Evolutionary conservation across 2,113 vertebrate species (phyloP), one percentile per base, ranked within the genome.

Genomic region (Lampris megalopsis): DNA sequence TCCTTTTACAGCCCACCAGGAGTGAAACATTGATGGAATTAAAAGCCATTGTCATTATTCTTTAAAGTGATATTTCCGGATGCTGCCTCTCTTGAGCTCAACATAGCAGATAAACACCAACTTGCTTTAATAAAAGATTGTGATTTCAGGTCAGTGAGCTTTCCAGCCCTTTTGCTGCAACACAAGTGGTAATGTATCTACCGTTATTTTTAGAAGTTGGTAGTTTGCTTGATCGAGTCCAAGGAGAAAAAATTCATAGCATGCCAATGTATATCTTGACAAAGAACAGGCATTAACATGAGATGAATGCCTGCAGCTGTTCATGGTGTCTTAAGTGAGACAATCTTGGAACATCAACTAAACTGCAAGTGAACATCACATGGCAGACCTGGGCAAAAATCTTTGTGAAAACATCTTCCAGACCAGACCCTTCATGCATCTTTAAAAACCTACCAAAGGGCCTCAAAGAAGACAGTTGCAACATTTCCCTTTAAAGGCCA

Each of bases 61-160:
- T 52, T 38, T 35, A 2, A 76, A 80, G 68, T 37, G 43, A 69
- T 43, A 57, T 35, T 50, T 54, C 36, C 24, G 4, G 59, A 62
- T 70, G 58, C 49, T 2, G 6, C 49, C 47, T 64, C 60, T 48
- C 7, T 73, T 48, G 49, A 62, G 41, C 57, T 35, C 5, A 49
- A 68, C 59, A 49, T 40, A 69, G 68, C 6, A 40, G 67, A 73
- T 73, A 73, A 85, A 77, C 67, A 74, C 45, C 36, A 2, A 50
- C 59, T 0, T 9, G 11, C 45, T 60, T 77, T 60, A 77, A 83
- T 73, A 5, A 71, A 63, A 69, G 52, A 83, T 10, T 49, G 38
- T 41, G 24, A 67, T 67, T 78, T 76, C 6, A 70, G 70, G 49
- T 86, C 77, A 77, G 79, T 60, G 67, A 73, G 59, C 50, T 75